Evolutionary conservation across 1,140 invertebrate species (phyloP).

Genomic region (Pachyrhynchus sulphureomaculatus): DNA sequence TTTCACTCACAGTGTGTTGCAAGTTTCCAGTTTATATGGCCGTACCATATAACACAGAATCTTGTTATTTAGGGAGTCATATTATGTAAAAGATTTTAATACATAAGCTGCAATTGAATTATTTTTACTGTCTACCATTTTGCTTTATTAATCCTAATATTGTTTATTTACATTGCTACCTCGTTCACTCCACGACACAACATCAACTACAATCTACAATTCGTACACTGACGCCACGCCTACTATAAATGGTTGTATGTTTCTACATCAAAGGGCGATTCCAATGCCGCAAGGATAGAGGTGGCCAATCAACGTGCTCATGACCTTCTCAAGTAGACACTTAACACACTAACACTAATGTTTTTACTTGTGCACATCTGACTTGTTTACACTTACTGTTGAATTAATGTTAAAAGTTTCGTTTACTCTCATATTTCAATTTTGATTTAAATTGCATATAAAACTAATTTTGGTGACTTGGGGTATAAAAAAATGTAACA

Average conservation of each 20-base stretch:
- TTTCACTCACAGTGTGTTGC: too few species aligned
- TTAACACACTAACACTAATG: slow-evolving; percentile 44
- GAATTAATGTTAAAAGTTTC: too few species aligned
- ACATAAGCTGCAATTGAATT: too few species aligned
- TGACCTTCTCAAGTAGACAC: slow-evolving; percentile 76
- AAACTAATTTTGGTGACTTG: background rate
- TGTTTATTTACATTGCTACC: slow-evolving; percentile 49
- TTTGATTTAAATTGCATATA: too few species aligned
- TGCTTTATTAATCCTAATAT: slow-evolving; percentile 46
- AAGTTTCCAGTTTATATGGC: too few species aligned
- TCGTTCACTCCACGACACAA: slow-evolving; percentile 45
- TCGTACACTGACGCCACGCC: slow-evolving; percentile 29
- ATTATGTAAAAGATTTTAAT: too few species aligned
- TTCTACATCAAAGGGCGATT: slow-evolving; percentile 59
- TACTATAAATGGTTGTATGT: slow-evolving; percentile 10
- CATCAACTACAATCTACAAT: slow-evolving; percentile 34
- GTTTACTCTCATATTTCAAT: too few species aligned
- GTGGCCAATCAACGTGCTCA: slow-evolving; percentile 82
- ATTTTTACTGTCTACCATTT: background rate
- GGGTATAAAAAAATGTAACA: background rate
- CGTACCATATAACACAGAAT: too few species aligned
- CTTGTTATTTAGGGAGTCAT: too few species aligned
- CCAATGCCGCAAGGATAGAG: slow-evolving; percentile 78
- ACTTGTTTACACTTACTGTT: slow-evolving; percentile 30
- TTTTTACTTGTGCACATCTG: slow-evolving; percentile 15